These are phyloP conservation scores for Allygus modestus DNA, from an alignment of 2,888 invertebrate genomes.

Conservation along the genomic window DNA sequence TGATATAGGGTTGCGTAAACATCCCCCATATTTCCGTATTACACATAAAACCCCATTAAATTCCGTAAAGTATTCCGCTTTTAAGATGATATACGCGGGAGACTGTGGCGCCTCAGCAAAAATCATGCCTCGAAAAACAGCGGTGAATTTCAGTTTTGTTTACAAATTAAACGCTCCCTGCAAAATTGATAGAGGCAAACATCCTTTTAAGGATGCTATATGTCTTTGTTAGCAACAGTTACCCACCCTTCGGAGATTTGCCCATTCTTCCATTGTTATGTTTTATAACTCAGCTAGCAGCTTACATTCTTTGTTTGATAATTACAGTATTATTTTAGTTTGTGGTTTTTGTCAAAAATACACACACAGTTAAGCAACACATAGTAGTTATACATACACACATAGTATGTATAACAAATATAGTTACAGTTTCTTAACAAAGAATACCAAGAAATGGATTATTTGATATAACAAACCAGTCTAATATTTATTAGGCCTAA, in stretches of 20 bases:
- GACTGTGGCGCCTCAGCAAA: constrained; percentile 17
- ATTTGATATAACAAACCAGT: no score
- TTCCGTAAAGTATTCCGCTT: constrained; percentile 45
- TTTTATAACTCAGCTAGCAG: not conserved
- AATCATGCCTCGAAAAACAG: constrained; percentile 31
- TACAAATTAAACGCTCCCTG: constrained; percentile 42
- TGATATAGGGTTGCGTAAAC: constrained; percentile 29
- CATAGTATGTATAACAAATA: no score
- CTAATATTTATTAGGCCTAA: no score
- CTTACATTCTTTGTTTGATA: no score
- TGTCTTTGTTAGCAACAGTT: constrained; percentile 27
- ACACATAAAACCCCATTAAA: constrained; percentile 58
- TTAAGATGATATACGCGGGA: constrained; percentile 46
- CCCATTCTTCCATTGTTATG: not conserved
- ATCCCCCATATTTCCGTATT: constrained; percentile 56
- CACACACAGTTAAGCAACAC: no score
- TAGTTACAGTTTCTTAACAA: no score
- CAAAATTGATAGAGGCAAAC: constrained; percentile 38
- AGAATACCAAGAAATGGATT: no score
- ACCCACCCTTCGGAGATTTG: not conserved
- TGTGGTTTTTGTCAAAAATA: no score
- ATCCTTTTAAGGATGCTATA: constrained; percentile 16
- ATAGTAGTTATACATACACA: no score
- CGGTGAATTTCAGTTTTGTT: constrained; percentile 51
- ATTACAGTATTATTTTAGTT: no score